These are phyloP conservation scores for Melitaea cinxia DNA, from an alignment of 1,140 invertebrate genomes.

Conservation along the genomic window DNA sequence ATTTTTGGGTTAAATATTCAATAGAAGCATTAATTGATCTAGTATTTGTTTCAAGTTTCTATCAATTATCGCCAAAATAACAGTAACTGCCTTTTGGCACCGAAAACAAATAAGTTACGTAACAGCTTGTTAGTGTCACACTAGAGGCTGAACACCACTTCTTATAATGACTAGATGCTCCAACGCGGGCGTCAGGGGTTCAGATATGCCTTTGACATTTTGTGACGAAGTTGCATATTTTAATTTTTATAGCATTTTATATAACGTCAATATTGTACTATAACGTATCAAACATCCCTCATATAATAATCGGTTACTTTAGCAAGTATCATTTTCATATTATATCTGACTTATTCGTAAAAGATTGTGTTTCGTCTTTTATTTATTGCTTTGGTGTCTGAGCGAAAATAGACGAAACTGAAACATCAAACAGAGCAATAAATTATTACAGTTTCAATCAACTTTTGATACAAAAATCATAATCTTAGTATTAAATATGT, in stretches of 20 bases:
- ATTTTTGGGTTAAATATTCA: too few relatives aligned
- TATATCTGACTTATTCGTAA: too few relatives aligned
- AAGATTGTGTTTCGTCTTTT: too few relatives aligned
- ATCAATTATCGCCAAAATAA: constrained; percentile 20
- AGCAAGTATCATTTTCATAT: too few relatives aligned
- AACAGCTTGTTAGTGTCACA: constrained; percentile 39
- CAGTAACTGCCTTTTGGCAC: constrained; percentile 28
- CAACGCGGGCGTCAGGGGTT: constrained; percentile 19
- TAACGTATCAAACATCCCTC: too few relatives aligned
- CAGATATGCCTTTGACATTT: constrained; percentile 15
- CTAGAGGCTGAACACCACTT: constrained; percentile 29
- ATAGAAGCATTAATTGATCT: background rate
- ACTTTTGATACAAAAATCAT: too few relatives aligned
- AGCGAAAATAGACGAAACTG: too few relatives aligned
- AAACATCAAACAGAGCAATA: too few relatives aligned
- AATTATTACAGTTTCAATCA: too few relatives aligned
- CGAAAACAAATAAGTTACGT: constrained; percentile 35
- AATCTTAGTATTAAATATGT: too few relatives aligned
- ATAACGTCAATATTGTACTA: background rate
- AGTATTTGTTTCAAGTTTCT: constrained; percentile 12
- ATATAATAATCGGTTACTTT: too few relatives aligned
- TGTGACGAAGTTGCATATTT: constrained; percentile 4
- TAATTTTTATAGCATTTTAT: background rate
- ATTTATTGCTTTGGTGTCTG: too few relatives aligned
- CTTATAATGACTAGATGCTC: constrained; percentile 34